Evolutionary conservation across 2,113 vertebrate species (phyloP), one percentile per base, ranked within the genome.

Genomic region (Rhegmatorhina hoffmannsi): DNA sequence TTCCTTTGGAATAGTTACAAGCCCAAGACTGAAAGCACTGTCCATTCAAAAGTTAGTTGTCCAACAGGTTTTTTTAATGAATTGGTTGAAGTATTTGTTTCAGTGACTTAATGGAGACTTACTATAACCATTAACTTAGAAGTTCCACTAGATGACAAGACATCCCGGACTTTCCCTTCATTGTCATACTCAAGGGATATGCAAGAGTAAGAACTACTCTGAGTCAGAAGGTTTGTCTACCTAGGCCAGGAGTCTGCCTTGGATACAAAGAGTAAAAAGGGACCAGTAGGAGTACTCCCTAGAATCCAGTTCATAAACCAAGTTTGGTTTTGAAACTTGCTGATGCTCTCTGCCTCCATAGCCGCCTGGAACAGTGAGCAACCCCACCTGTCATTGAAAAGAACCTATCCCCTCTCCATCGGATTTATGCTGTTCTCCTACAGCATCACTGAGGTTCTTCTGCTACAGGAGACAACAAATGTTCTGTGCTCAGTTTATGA

Each of bases 391-490:
- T 14, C 25, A 52, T 21, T 12, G 28, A 58, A 31, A 14, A 52
- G 40, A 64, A 16, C 21, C 26, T 67, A 8, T 12, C 6, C 12
- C 21, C 9, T 11, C 11, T 7, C 7, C 12, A 9, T 7, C n/a
- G 59, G 23, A 50, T 88, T 36, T 52, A 7, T 31, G 11, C 23
- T 26, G 11, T 19, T 56, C 23, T 74, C 33, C 44, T 38, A 1
- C 7, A 52, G 7, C 6, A 3, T 15, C 2, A 2, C 5, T 21
- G 7, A 56, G 24, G 13, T 40, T 87, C 1, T 18, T 55, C 29
- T 17, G 0, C 13, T 5, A 9, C n/a, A 36, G 6, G 6, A 47
- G 17, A 12, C n/a, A 43, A 58, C n/a, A n/a, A 4, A 23, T 26
- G 36, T 1, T 75, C 38, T 52, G 18, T 20, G 7, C 23, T 26